phyloP scores from a whole-genome alignment of 1,140 invertebrate genomes.

The Macrostomum lignano region DNA sequence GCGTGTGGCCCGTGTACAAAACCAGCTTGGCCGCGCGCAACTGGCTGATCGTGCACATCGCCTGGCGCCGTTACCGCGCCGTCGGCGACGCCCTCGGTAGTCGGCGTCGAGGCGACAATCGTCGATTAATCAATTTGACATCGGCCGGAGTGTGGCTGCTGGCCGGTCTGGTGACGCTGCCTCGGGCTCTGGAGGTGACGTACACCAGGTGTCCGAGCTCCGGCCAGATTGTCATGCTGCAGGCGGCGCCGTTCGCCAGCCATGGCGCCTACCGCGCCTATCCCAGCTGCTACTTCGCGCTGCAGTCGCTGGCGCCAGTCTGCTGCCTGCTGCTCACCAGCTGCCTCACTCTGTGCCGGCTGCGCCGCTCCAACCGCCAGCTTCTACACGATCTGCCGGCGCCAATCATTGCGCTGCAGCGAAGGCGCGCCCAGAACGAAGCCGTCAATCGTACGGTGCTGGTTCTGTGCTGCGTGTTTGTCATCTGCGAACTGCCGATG shows the following conservation, averaged over 20 bases:
- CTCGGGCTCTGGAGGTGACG: background rate
- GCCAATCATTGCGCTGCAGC: background rate
- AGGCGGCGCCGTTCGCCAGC: background rate
- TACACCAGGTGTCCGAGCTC: background rate
- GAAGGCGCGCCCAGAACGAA: too few species aligned
- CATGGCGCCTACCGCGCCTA: background rate
- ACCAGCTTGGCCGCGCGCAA: background rate
- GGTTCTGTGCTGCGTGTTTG: background rate
- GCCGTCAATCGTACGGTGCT: constrained; percentile 1
- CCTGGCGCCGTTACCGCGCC: constrained; percentile 1
- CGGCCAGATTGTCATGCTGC: background rate
- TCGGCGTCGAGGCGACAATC: background rate
- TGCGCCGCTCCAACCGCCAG: too few species aligned
- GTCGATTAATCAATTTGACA: background rate
- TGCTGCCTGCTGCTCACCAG: background rate
- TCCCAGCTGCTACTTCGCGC: background rate
- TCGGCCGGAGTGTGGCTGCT: background rate
- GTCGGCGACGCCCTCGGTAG: background rate
- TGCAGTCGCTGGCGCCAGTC: background rate
- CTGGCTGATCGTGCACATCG: background rate
- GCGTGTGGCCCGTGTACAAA: background rate
- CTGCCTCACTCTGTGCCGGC: background rate
- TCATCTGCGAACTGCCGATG: background rate
- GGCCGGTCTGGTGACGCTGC: background rate
- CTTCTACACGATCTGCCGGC: background rate